Percentiles rank a stretch among this genome's conserved stretches.
Evolutionary conservation across 2,888 invertebrate genomes (phyloP).

Genomic region (Meiosimyza platycephala): DNA sequence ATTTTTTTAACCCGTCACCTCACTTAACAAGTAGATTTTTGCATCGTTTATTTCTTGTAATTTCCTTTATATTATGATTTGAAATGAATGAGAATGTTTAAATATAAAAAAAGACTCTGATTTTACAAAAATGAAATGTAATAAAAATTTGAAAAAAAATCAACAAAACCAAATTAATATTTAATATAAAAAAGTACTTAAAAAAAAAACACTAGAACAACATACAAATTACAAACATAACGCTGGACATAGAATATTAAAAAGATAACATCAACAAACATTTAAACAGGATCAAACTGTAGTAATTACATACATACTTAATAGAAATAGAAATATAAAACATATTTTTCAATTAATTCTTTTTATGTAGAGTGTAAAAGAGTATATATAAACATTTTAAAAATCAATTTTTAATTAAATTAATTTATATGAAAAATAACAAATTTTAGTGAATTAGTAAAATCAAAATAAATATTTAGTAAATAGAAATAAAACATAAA

Average conservation of each 20-base stretch:
- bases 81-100: too few species aligned
- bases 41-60: too few species aligned
- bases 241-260: slow-evolving; percentile 22
- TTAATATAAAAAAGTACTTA: not conserved
- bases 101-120: too few species aligned
- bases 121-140: not conserved
- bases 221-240: not conserved
- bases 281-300: slow-evolving; percentile 21
- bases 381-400: not conserved
- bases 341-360: slow-evolving; percentile 25
- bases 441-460: not conserved
- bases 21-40: too few species aligned
- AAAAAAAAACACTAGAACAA: not conserved
- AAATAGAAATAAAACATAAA: slow-evolving; percentile 9
- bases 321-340: not conserved
- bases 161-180: not conserved
- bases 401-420: not conserved
- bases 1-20: too few species aligned
- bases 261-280: not conserved
- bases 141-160: not conserved
- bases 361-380: not conserved
- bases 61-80: too few species aligned
- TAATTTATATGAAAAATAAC: slow-evolving; percentile 4
- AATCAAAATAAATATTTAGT: too few species aligned
- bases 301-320: slow-evolving; percentile 1